Percentiles rank a stretch among this genome's conserved stretches.
Evolutionary conservation across 1,140 invertebrate genomes (phyloP).

Genomic region (Phthorimaea operculella): DNA sequence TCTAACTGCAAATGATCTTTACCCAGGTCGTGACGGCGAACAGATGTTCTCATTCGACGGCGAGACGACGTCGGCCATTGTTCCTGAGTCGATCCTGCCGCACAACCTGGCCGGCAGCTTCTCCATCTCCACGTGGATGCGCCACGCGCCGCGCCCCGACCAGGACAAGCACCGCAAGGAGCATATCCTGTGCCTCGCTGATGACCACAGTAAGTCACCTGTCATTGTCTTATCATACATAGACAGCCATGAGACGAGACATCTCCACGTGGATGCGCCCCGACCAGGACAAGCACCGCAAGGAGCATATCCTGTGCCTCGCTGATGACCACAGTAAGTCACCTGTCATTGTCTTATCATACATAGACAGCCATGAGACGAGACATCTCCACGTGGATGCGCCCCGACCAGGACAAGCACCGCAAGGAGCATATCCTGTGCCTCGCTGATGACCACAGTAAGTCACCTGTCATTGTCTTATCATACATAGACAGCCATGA

Average conservation of each 20-base stretch:
- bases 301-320: too few relatives aligned
- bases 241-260: background rate
- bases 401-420: too few relatives aligned
- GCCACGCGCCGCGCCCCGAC: conserved; percentile 76
- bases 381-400: too few relatives aligned
- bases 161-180: conserved; percentile 93
- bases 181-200: conserved; percentile 94
- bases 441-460: too few relatives aligned
- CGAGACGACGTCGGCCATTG: conserved; percentile 83
- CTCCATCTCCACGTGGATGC: conserved; percentile 93
- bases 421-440: too few relatives aligned
- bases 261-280: too few relatives aligned
- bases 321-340: too few relatives aligned
- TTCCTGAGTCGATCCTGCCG: conserved; percentile 79
- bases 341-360: too few relatives aligned
- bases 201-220: conserved; percentile 94
- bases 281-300: too few relatives aligned
- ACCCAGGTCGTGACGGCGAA: conserved; percentile 71
- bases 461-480: too few relatives aligned
- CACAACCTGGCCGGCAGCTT: conserved; percentile 84
- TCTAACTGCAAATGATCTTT: background rate
- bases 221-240: background rate
- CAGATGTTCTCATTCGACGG: conserved; percentile 97
- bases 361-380: too few relatives aligned
- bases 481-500: too few relatives aligned